Percentiles rank a stretch among this genome's conserved stretches.
Conservation (phyloP, 2,888 invertebrate genomes). For the Drosophila sordidapex region DNA sequence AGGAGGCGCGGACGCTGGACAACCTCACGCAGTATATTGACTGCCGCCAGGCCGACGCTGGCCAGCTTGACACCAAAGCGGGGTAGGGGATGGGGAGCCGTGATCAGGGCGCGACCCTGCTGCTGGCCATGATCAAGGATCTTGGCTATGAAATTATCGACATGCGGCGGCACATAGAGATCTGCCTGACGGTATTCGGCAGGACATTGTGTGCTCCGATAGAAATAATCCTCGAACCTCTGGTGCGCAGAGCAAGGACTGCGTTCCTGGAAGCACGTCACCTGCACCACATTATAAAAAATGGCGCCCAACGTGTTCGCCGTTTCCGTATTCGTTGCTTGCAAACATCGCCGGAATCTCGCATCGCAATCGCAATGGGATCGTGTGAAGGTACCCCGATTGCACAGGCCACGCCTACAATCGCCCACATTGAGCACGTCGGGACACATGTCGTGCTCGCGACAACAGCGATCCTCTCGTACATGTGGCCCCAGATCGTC, state of each 20-base stretch:
- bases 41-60: constrained; percentile 83
- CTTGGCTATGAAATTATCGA: constrained; percentile 79
- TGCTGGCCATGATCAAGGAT: constrained; percentile 67
- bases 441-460: constrained; percentile 90
- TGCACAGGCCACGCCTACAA: constrained; percentile 88
- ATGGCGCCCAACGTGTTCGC: constrained; percentile 90
- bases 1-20: constrained; percentile 71
- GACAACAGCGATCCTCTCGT: constrained; percentile 90
- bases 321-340: constrained; percentile 88
- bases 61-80: constrained; percentile 83
- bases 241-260: constrained; percentile 88
- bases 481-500: constrained; percentile 88
- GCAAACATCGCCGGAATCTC: constrained; percentile 89
- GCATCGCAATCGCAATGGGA: constrained; percentile 92
- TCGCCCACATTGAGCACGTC: constrained; percentile 87
- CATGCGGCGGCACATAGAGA: constrained; percentile 82
- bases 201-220: constrained; percentile 71
- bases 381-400: constrained; percentile 89
- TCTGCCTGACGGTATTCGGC: constrained; percentile 80
- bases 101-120: constrained; percentile 59
- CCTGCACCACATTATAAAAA: constrained; percentile 91
- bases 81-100: constrained; percentile 62
- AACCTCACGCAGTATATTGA: constrained; percentile 82
- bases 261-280: constrained; percentile 89
- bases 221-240: constrained; percentile 85